Conservation (phyloP, 2,113 vertebrate genomes). For the Myrmecophaga tridactyla region DNA sequence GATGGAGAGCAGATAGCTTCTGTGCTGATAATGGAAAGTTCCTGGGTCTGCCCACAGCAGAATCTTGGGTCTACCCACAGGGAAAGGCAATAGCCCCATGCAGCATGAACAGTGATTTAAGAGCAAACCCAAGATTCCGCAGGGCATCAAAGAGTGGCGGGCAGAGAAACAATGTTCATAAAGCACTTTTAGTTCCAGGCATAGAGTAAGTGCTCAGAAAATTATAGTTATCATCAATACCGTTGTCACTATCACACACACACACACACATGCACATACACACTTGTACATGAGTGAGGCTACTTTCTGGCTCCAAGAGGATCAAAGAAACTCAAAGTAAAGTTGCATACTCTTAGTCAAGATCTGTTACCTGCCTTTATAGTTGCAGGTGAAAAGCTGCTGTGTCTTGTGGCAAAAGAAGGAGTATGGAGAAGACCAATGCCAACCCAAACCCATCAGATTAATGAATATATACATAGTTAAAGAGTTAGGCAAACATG, state of each 20-base stretch:
- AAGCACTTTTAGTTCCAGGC: neutral
- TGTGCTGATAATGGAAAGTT: neutral
- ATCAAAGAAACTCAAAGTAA: neutral
- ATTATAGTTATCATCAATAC: accelerated
- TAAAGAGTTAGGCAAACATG: neutral
- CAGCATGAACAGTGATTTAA: neutral
- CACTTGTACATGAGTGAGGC: neutral
- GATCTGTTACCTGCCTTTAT: neutral
- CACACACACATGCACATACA: accelerated
- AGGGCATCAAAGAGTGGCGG: neutral
- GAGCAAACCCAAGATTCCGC: neutral
- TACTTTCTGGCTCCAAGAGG: neutral
- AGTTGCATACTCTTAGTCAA: neutral
- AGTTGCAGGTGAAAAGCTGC: neutral
- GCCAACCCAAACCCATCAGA: too few species aligned
- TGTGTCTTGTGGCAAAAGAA: neutral
- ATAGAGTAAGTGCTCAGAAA: neutral
- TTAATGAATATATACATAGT: neutral
- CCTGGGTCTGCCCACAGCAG: neutral
- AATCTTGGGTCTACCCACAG: too few species aligned
- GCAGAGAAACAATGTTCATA: accelerated
- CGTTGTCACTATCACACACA: accelerated
- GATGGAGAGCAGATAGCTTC: neutral
- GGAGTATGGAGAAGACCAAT: neutral
- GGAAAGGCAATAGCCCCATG: neutral